These are phyloP conservation scores for Clarias fuscus DNA, from an alignment of 2,797 vertebrate genomes.

Conservation along the genomic window DNA sequence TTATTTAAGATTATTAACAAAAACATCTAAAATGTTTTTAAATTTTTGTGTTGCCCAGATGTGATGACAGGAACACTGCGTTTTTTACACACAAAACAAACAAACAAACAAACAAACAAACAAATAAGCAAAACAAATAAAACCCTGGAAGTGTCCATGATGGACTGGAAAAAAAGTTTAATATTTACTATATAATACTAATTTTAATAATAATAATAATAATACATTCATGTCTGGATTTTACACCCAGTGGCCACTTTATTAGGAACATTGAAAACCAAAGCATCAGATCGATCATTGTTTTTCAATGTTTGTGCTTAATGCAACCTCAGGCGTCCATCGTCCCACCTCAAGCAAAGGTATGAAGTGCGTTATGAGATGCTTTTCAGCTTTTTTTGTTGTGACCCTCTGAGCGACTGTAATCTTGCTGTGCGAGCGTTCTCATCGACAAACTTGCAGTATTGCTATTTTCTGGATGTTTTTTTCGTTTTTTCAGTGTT, in stretches of 20 bases:
- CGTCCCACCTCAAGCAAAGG: neutral
- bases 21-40: too few relatives aligned
- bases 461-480: neutral
- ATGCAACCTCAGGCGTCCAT: neutral
- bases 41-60: neutral
- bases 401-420: neutral
- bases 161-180: neutral
- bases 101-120: too few relatives aligned
- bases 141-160: neutral
- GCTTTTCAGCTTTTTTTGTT: neutral
- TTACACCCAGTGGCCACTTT: neutral
- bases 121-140: neutral
- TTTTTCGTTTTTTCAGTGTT: neutral
- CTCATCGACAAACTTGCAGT: too few relatives aligned
- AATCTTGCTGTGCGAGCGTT: neutral
- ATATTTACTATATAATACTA: neutral
- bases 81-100: neutral
- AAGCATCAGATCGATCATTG: neutral
- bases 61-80: neutral
- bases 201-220: too few relatives aligned
- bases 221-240: neutral
- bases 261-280: neutral
- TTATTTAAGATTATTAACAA: neutral
- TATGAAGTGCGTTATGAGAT: neutral
- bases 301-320: neutral